phyloP scores from a whole-genome alignment of 2,797 vertebrate genomes.

The Furcifer pardalis region DNA sequence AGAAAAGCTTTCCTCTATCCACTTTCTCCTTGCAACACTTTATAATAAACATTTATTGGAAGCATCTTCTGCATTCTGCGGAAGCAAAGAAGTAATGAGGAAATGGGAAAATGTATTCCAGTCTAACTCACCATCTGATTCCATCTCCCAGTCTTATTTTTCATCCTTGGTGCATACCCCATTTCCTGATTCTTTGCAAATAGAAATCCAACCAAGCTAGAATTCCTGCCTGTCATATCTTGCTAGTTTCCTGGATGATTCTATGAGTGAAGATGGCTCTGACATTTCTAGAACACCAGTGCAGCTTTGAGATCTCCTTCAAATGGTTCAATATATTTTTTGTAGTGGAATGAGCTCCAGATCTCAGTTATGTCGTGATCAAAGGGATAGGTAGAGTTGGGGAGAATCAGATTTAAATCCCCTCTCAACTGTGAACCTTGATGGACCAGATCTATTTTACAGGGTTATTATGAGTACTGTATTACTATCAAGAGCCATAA shows the following conservation, averaged over 20 bases:
- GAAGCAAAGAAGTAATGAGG: too few relatives aligned
- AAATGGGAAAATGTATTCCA: too few relatives aligned
- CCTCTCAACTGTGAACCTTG: not conserved
- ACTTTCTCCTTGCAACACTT: too few relatives aligned
- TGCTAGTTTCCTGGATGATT: not conserved
- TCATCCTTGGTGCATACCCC: too few relatives aligned
- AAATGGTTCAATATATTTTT: not conserved
- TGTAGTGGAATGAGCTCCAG: not conserved
- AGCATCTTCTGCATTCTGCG: too few relatives aligned
- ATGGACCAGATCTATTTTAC: not conserved
- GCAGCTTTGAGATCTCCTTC: not conserved
- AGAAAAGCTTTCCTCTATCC: too few relatives aligned
- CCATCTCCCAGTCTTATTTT: too few relatives aligned
- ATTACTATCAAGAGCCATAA: too few relatives aligned
- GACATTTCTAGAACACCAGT: not conserved
- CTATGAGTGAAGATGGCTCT: not conserved
- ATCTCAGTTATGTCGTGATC: not conserved
- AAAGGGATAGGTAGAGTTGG: not conserved
- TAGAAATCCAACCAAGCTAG: too few relatives aligned
- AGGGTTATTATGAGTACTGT: not conserved
- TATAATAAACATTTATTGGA: too few relatives aligned
- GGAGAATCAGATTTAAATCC: not conserved
- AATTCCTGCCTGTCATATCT: not conserved
- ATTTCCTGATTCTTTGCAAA: too few relatives aligned
- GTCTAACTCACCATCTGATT: too few relatives aligned